phyloP scores from a whole-genome alignment of 2,113 vertebrate species.

The Sminthopsis crassicaudata region DNA sequence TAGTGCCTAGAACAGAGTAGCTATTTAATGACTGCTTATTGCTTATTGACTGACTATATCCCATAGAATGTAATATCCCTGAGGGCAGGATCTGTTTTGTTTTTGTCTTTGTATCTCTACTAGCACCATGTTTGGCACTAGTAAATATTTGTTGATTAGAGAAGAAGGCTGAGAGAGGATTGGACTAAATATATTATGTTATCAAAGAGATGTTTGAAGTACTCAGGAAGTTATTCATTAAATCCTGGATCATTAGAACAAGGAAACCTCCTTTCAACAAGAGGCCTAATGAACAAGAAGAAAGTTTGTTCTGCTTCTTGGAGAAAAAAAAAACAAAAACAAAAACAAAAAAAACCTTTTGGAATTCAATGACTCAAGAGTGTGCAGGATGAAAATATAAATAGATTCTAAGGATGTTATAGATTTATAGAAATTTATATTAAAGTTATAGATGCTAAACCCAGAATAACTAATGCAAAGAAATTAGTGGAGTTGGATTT shows the following conservation, averaged over 20 bases:
- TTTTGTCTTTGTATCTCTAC: background rate
- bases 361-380: background rate
- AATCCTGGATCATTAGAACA: background rate
- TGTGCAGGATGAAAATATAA: background rate
- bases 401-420: background rate
- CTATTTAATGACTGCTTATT: background rate
- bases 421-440: background rate
- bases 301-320: background rate
- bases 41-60: background rate
- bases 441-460: background rate
- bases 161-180: background rate
- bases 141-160: background rate
- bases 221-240: background rate
- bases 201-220: background rate
- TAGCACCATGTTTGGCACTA: background rate
- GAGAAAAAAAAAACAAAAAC: no score
- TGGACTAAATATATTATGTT: background rate
- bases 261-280: background rate
- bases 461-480: background rate
- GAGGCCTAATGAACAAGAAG: background rate
- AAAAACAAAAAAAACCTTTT: no score
- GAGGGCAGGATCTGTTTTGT: background rate
- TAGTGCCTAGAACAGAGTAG: background rate
- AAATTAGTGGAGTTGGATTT: background rate
- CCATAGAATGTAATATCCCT: background rate